A percentile compares a stretch with the other conserved stretches of the same genome.
Conservation (phyloP, 2,888 invertebrate genomes). For the Xestoiulus laeticollis region DNA sequence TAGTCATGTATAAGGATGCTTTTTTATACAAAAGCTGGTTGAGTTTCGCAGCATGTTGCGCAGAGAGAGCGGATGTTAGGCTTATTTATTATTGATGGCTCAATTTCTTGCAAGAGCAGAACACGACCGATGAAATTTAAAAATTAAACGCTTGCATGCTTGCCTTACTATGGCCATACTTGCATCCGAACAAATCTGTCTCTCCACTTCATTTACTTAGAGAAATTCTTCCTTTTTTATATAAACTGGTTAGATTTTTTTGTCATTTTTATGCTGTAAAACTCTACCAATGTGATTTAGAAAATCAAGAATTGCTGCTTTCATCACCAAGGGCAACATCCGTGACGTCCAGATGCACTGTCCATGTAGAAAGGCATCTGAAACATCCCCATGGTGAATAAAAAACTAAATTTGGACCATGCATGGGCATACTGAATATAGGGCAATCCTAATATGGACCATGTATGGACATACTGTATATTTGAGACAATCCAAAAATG, state of each 20-base stretch:
- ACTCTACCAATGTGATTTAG: neutral
- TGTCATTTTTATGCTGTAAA: neutral
- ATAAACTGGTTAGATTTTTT: constrained; percentile 2
- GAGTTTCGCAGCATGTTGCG: neutral
- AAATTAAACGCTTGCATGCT: neutral
- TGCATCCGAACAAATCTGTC: neutral
- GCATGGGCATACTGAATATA: too few relatives aligned
- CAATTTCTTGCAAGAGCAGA: constrained; percentile 22
- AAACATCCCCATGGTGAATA: too few relatives aligned
- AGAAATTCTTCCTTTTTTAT: neutral
- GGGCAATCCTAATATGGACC: too few relatives aligned
- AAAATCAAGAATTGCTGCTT: neutral
- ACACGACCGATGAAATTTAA: constrained; percentile 16
- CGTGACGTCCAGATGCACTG: neutral
- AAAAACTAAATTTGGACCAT: too few relatives aligned
- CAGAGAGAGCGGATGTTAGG: neutral
- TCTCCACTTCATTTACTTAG: constrained; percentile 27
- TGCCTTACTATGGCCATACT: neutral
- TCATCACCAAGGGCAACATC: constrained; percentile 1
- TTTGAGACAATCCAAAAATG: too few relatives aligned
- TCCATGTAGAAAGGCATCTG: too few relatives aligned
- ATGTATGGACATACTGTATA: too few relatives aligned
- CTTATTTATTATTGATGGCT: constrained; percentile 35
- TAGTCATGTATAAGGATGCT: neutral
- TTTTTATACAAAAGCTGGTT: neutral